Conservation (phyloP, 2,797 vertebrate genomes). For the Calcarius lapponicus region DNA sequence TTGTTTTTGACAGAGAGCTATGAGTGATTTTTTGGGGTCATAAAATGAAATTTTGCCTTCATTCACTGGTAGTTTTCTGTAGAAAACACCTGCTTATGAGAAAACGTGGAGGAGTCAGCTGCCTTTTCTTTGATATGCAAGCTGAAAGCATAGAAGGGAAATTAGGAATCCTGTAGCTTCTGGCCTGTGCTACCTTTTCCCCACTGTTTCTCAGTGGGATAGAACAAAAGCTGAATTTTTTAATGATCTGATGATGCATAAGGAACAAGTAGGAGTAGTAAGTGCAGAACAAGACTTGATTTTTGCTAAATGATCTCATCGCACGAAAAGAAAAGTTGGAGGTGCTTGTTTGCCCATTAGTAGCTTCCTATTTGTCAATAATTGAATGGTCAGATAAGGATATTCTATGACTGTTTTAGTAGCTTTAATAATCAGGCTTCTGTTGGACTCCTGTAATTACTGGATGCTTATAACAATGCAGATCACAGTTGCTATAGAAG, state of each 20-base stretch:
- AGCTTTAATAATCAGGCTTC: neutral
- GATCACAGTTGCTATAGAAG: neutral
- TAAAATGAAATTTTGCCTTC: neutral
- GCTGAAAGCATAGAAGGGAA: neutral
- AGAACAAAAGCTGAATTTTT: neutral
- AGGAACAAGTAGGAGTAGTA: neutral
- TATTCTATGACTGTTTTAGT: neutral
- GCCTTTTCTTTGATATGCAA: neutral
- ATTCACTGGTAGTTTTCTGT: neutral
- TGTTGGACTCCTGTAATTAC: neutral
- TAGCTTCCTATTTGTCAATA: neutral
- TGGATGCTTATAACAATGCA: neutral
- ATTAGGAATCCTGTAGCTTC: neutral
- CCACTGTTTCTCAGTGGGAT: neutral
- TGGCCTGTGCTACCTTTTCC: neutral
- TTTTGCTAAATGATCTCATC: neutral
- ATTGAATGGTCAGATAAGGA: neutral
- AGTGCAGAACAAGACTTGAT: neutral
- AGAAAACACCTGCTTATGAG: neutral
- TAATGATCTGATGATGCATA: neutral
- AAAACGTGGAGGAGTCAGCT: neutral
- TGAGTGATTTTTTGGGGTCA: neutral
- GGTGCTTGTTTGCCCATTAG: neutral
- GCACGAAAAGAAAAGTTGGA: neutral
- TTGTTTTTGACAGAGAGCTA: neutral